These are phyloP conservation scores for Marronus borbonicus DNA, from an alignment of 2,888 invertebrate genomes.

Conservation along the genomic window DNA sequence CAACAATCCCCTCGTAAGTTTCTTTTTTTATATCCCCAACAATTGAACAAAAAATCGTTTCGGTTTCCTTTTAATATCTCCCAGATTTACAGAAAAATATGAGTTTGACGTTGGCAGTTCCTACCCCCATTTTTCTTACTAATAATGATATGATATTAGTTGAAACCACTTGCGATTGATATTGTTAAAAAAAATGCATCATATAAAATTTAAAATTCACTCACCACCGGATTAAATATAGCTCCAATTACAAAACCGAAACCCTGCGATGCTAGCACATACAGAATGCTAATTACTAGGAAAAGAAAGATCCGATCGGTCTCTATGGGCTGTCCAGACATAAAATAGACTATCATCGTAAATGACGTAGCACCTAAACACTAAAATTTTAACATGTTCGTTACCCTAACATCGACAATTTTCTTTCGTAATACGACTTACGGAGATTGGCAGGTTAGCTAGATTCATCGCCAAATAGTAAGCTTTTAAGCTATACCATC, in stretches of 20 bases:
- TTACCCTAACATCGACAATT: background rate
- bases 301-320: slow-evolving; percentile 71
- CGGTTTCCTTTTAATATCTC: no score
- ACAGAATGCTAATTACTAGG: slow-evolving; percentile 23
- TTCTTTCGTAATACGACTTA: slow-evolving; percentile 64
- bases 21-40: no score
- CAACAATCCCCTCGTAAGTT: no score
- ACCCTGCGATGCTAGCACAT: slow-evolving; percentile 45
- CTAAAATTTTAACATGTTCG: slow-evolving; percentile 1
- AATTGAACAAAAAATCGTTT: no score
- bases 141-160: no score
- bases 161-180: no score
- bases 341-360: slow-evolving; percentile 71
- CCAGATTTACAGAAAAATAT: no score
- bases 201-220: background rate
- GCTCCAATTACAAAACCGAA: slow-evolving; percentile 48
- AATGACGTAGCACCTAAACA: slow-evolving; percentile 32
- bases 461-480: slow-evolving; percentile 75
- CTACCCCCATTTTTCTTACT: no score
- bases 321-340: slow-evolving; percentile 80
- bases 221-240: slow-evolving; percentile 47
- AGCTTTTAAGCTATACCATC: slow-evolving; percentile 79
- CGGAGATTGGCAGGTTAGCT: slow-evolving; percentile 74
- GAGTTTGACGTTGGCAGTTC: no score
- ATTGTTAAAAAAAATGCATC: no score